phyloP scores from a whole-genome alignment of 92 coral and sea anemone genomes.

The Heliopora coerulea region DNA sequence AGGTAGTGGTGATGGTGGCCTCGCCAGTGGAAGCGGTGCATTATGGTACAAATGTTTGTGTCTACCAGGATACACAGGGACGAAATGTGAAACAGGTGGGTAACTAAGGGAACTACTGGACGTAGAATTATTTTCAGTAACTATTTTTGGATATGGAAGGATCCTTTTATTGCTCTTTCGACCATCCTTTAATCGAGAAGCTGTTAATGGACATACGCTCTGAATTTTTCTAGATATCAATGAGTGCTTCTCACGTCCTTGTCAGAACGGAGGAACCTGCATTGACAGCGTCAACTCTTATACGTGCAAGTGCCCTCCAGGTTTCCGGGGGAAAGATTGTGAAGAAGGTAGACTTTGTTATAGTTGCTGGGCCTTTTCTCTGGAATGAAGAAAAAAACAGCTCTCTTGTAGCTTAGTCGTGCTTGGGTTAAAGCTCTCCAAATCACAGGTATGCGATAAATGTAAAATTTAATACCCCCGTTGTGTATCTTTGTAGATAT shows the following conservation, averaged over 20 bases:
- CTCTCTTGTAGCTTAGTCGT: no score
- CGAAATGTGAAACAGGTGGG: constrained; percentile 35
- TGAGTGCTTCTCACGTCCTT: constrained; percentile 27
- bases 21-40: not conserved
- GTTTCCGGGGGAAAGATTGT: constrained; percentile 30
- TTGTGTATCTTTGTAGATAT: constrained; percentile 26
- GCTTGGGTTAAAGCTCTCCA: no score
- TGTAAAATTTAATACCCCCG: no score
- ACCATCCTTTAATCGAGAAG: no score
- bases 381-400: no score
- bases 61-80: constrained; percentile 32
- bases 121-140: no score
- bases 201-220: no score
- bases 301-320: constrained; percentile 22
- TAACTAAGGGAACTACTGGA: no score
- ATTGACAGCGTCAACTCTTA: constrained; percentile 21
- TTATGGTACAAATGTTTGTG: constrained; percentile 39
- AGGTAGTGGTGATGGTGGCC: constrained; percentile 12
- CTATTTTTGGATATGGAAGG: no score
- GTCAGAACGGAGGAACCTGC: constrained; percentile 30
- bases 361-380: no score
- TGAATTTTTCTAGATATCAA: constrained; percentile 23
- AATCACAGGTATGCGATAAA: no score
- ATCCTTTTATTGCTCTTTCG: no score
- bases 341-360: constrained; percentile 36